Evolutionary conservation across 2,797 vertebrate genomes (phyloP), one percentile per base, ranked within the genome.

Genomic region (Sciurus carolinensis): DNA sequence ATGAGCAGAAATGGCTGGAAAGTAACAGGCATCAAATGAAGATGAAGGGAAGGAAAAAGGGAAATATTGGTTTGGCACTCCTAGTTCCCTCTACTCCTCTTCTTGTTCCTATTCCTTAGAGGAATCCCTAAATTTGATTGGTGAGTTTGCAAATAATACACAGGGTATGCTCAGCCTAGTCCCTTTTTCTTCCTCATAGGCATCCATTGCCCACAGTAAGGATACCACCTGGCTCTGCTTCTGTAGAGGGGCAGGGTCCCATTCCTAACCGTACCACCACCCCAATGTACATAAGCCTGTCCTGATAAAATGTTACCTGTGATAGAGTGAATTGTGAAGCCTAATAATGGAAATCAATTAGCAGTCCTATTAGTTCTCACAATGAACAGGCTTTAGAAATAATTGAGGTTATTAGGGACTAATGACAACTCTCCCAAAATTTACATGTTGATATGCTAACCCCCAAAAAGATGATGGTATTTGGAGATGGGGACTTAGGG

Each of bases 301-400:
- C 62, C 44, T 86, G 73, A 22, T 86, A 69, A 91, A 64, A 80
- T 15, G 24, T 84, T 91, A 33, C 66, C 66, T 91, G n/a, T 64
- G 80, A 44, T 30, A 7, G 47, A 54, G 33, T 79, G 39, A 59
- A 85, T 14, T n/a, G 66, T 26, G 9, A 33, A 66, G 14, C 5
- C 64, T 66, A 54, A 85, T 11, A 30, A 66, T 73, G 67, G 47
- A 71, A 90, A 81, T 79, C 33, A 69, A 52, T 77, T 52, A 72
- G 50, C 44, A 69, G 54, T 76, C 42, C 73, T 50, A 28, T 91
- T 92, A 79, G 47, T 36, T 87, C 66, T 89, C 87, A 73, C 2
- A 82, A 28, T 62, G 44, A 84, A 67, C 15, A 85, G 30, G 22
- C 57, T 71, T 85, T 86, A 82, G 69, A 47, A 54, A 6, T 79